Evolutionary conservation across 2,888 invertebrate genomes (phyloP).

Genomic region (Trypoxylon attenuatum): DNA sequence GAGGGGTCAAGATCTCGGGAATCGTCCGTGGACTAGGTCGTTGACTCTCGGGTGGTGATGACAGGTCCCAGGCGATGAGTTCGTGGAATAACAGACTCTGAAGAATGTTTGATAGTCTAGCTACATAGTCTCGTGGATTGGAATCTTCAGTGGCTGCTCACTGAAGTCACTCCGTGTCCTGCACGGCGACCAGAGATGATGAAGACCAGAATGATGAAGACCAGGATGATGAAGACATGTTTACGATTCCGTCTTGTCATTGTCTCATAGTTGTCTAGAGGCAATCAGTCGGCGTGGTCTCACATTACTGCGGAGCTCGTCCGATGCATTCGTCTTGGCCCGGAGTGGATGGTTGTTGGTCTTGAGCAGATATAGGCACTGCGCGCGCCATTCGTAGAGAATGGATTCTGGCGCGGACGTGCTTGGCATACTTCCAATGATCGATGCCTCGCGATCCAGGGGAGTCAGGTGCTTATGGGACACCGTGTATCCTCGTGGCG

Average conservation of each 20-base stretch:
- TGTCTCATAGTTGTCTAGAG: slow-evolving; percentile 11
- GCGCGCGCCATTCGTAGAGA: no score
- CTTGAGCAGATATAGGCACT: no score
- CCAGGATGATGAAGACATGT: slow-evolving; percentile 7
- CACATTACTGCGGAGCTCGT: background rate
- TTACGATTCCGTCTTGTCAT: slow-evolving; percentile 30
- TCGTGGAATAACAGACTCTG: no score
- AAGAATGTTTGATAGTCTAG: no score
- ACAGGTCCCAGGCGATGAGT: slow-evolving; percentile 1
- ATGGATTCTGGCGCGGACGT: slow-evolving; percentile 27
- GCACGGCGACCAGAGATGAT: no score
- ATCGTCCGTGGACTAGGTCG: no score
- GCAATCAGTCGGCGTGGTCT: slow-evolving; percentile 5
- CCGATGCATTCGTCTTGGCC: background rate
- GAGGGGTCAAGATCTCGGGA: slow-evolving; percentile 63
- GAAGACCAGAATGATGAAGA: background rate
- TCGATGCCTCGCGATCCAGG: slow-evolving; percentile 49
- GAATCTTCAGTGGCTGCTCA: no score
- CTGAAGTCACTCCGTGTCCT: no score
- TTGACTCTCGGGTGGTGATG: no score
- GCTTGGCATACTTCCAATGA: slow-evolving; percentile 55
- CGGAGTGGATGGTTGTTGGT: background rate
- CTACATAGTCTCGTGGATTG: no score
- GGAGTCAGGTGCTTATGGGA: slow-evolving; percentile 56
- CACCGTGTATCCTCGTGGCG: slow-evolving; percentile 47